Conservation (phyloP, 2,888 invertebrate species). For the Drosophila conformis region DNA sequence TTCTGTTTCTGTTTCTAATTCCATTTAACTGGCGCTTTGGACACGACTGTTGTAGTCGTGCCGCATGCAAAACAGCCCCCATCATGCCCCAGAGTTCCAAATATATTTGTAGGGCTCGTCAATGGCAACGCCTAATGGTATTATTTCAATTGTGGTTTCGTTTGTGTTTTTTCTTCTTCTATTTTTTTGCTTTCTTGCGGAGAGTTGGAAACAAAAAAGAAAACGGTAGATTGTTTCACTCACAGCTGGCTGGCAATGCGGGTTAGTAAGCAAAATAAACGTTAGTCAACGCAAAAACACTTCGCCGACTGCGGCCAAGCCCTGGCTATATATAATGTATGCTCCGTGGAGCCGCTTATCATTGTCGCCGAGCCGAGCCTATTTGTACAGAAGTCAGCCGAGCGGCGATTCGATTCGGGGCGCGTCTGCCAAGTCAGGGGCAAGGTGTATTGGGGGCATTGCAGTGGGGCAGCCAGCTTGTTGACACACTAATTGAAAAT, state of each 20-base stretch:
- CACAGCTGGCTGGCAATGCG: conserved; percentile 56
- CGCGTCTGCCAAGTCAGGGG: conserved; percentile 10
- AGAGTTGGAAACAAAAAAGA: conserved; percentile 26
- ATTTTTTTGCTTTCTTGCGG: neutral
- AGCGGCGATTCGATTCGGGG: conserved; percentile 23
- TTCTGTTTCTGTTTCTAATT: neutral
- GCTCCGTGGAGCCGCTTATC: conserved; percentile 39
- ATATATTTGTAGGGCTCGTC: conserved; percentile 45
- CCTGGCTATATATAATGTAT: conserved; percentile 40
- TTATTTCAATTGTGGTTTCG: conserved; percentile 49
- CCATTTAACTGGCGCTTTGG: conserved; percentile 24
- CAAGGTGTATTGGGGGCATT: neutral
- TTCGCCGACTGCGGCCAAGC: neutral
- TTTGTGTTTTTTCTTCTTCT: conserved; percentile 1
- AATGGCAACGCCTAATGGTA: conserved; percentile 70
- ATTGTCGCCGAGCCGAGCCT: conserved; percentile 14
- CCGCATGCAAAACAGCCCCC: conserved; percentile 44
- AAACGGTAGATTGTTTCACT: conserved; percentile 48
- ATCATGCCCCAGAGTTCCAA: conserved; percentile 14
- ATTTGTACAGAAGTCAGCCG: conserved; percentile 39
- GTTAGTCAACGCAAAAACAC: conserved; percentile 13
- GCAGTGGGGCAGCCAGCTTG: conserved; percentile 16
- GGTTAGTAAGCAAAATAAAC: conserved; percentile 65
- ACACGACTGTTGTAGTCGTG: conserved; percentile 23
- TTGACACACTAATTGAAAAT: conserved; percentile 58